A percentile compares a stretch with the other conserved stretches of the same genome.
phyloP scores from a whole-genome alignment of 1,140 invertebrate genomes.

The Fopius arisanus region DNA sequence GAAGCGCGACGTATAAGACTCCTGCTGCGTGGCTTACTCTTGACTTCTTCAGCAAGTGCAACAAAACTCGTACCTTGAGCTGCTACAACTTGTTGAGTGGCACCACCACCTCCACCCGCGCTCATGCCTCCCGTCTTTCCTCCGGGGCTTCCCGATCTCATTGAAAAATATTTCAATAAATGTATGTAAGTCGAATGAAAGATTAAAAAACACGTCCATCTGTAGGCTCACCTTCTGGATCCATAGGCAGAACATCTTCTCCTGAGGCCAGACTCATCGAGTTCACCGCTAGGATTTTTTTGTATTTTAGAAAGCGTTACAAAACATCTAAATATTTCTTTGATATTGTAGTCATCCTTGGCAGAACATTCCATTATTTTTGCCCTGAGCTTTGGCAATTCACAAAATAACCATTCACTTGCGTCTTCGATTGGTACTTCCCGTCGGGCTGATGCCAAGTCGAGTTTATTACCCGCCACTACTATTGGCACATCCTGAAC shows the following conservation, averaged over 20 bases:
- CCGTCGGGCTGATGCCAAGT: conserved; percentile 71
- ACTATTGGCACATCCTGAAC: conserved; percentile 83
- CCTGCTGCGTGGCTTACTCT: conserved; percentile 73
- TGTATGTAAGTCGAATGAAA: too few species aligned
- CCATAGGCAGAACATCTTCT: conserved; percentile 78
- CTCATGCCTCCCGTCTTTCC: conserved; percentile 33
- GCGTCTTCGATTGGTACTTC: conserved; percentile 80
- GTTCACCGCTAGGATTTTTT: conserved; percentile 64
- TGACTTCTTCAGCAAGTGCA: conserved; percentile 55
- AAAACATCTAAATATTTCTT: conserved; percentile 78
- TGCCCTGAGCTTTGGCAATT: conserved; percentile 77
- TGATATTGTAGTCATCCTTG: conserved; percentile 80
- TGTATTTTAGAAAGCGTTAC: conserved; percentile 74
- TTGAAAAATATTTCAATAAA: conserved; percentile 7
- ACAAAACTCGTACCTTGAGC: conserved; percentile 57
- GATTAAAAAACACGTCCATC: too few species aligned
- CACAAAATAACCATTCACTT: conserved; percentile 80
- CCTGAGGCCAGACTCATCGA: conserved; percentile 72
- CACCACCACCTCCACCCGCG: conserved; percentile 28
- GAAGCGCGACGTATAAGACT: conserved; percentile 81
- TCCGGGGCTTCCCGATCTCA: conserved; percentile 50
- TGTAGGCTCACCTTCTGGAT: conserved; percentile 53
- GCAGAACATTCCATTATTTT: conserved; percentile 85
- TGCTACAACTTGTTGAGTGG: conserved; percentile 52
- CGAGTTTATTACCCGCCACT: conserved; percentile 85